Base-by-base conservation (phyloP, 2,113 vertebrate species). In the Actinemys pallida region DNA sequence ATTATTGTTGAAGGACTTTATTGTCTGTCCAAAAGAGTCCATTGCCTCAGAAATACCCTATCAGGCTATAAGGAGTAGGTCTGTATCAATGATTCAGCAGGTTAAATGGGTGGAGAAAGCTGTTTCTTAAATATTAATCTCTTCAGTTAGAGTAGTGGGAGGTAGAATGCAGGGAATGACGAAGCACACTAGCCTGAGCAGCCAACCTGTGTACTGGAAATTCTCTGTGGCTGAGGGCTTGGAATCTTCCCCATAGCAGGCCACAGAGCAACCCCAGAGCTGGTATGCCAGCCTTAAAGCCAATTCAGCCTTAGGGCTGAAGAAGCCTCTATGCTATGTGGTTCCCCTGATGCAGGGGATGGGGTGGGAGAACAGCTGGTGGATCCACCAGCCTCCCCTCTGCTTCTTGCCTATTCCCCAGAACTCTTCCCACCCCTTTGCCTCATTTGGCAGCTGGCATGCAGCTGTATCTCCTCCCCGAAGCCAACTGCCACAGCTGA, bases 81-180 rank as follows among this genome's bases (percentile, higher is more conserved):
- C 57, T 52, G 4, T 53, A 49, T 90, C 47, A 16, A 20, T 86
- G 12, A 19, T 83, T 83, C 82, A 62, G 83, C 50, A 91, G 57
- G 65, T 85, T 94, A 83, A 91, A 94, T 83, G 29, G 13, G 8
- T 78, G 65, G 83, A 90, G 69, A 93, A 93, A 90, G 17, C 50
- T 81, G 27, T 65, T 93, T 54, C 87, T 93, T 91, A 87, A 83
- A 52, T 83, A 39, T 9, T 69, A 25, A 1, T 93, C 90, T 88
- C 59, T 94, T 95, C 72, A 69, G 53, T 87, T 22, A 52, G 22
- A 82, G 59, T 45, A 93, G 87, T 4, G 29, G 4, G 11, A 81
- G 42, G 53, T 22, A 82, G 62, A 92, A 42, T 52, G 53, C 35
- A 76, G 12, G 49, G 25, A 75, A 27, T 17, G n/a, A 31, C 59